phyloP scores from a whole-genome alignment of 2,888 invertebrate species.

The Calameuta filiformis region DNA sequence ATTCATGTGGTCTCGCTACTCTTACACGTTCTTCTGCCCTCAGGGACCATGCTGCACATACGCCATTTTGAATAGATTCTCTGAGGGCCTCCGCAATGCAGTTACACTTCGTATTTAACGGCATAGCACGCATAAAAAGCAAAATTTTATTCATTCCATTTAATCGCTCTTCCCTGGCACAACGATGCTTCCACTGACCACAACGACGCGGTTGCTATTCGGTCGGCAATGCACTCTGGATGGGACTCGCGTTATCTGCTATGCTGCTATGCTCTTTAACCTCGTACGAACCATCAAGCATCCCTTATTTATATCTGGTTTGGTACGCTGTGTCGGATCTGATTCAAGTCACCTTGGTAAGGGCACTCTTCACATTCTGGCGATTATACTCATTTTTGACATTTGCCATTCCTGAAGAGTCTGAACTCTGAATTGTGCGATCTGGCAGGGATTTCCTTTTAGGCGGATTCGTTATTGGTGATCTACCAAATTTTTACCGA shows the following conservation, averaged over 20 bases:
- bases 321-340: background rate
- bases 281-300: background rate
- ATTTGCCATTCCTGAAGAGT: background rate
- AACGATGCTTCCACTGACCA: slow-evolving; percentile 20
- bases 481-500: background rate
- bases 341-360: background rate
- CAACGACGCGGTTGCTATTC: slow-evolving; percentile 37
- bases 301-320: background rate
- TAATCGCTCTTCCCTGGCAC: background rate
- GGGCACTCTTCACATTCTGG: background rate
- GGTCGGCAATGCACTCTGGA: slow-evolving; percentile 29
- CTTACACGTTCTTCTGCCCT: background rate
- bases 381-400: background rate
- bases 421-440: background rate
- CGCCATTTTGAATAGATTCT: background rate
- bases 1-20: background rate
- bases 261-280: background rate
- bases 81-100: slow-evolving; percentile 34
- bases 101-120: slow-evolving; percentile 33
- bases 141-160: slow-evolving; percentile 27
- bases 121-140: slow-evolving; percentile 26
- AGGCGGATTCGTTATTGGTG: background rate
- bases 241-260: slow-evolving; percentile 27
- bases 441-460: background rate
- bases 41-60: background rate